Evolutionary conservation across 35 echinoderm and acorn worm genomes (phyloP), one percentile per base, ranked within the genome.

Genomic region (Anneissia japonica): DNA sequence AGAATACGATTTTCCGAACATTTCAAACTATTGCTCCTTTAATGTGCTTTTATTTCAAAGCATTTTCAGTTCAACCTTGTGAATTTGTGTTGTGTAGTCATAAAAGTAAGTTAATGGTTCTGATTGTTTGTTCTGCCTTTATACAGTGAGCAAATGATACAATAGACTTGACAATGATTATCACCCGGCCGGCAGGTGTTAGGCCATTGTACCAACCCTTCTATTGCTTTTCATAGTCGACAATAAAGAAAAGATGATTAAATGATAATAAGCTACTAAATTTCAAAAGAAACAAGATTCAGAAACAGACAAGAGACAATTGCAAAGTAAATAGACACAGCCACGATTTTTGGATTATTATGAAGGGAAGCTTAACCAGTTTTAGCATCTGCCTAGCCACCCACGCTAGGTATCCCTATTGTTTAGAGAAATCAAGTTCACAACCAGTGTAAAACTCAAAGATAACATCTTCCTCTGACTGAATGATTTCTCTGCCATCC

Each of bases 241-340:
- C 51, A 64, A 64, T 64, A 64, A 64, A 64, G 51, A 64, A 64
- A 64, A 64, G 51, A 64, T 64, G 51, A 64, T 64, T 64, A 64
- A 64, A 64, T 64, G 51, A 64, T 64, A 64, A 64, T 64, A 64
- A 64, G 51, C 51, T 64, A 26, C 10, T 64, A 64, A 64, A 64
- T 64, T 64, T 64, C 51, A 19, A 64, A 64, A 64, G 51, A 64
- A 64, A 64, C 51, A 19, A 64, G 51, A 64, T 64, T 64, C 51
- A 64, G 26, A 64, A 64, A 64, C 51, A 64, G 51, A 64, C 51
- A 64, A 64, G 51, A 64, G 51, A 64, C 51, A 64, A 64, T 64
- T 64, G 51, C 51, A 64, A 64, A 64, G 21, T 64, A 64, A 64
- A 64, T 64, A 64, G 1, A 45, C 40, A 64, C 51, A 64, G 51